Conservation (phyloP, 2,113 vertebrate species). For the Ammodytes marinus region DNA sequence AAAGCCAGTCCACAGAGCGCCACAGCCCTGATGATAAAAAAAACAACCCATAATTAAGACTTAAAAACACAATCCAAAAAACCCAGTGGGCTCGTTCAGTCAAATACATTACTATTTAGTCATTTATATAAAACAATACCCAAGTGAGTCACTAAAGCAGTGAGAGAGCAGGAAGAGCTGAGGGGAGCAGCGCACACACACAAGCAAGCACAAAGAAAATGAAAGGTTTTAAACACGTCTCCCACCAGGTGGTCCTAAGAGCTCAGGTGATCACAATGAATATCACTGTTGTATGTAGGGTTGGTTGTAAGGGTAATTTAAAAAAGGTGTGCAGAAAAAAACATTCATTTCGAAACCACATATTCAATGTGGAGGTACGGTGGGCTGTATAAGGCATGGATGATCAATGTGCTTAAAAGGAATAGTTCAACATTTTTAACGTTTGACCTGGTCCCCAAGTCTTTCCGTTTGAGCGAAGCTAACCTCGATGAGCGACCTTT, state of each 20-base stretch:
- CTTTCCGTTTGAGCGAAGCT: no score
- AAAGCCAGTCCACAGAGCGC: conserved; percentile 61
- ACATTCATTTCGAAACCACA: conserved; percentile 70
- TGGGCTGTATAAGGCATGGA: conserved; percentile 68
- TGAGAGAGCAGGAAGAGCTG: conserved; percentile 64
- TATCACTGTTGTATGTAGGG: not conserved
- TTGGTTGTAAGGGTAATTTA: not conserved
- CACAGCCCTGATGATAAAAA: conserved; percentile 49
- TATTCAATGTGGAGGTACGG: conserved; percentile 55
- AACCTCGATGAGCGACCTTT: no score
- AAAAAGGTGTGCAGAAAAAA: conserved; percentile 48
- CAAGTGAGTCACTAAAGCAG: conserved; percentile 67
- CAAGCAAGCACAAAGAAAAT: conserved; percentile 28
- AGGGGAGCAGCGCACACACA: conserved; percentile 55
- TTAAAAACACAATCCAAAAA: conserved; percentile 73
- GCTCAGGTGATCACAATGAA: not conserved
- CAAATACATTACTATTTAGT: conserved; percentile 78
- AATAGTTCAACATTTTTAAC: no score
- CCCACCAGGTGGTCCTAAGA: conserved; percentile 15
- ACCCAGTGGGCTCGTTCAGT: conserved; percentile 81
- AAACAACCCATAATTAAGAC: conserved; percentile 64
- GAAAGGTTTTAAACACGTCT: conserved; percentile 3
- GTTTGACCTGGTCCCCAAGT: no score
- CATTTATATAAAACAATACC: conserved; percentile 68
- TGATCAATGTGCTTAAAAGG: conserved; percentile 15